These are phyloP conservation scores for Lasaia peninsularis DNA, from an alignment of 1,140 invertebrate species.

Conservation along the genomic window DNA sequence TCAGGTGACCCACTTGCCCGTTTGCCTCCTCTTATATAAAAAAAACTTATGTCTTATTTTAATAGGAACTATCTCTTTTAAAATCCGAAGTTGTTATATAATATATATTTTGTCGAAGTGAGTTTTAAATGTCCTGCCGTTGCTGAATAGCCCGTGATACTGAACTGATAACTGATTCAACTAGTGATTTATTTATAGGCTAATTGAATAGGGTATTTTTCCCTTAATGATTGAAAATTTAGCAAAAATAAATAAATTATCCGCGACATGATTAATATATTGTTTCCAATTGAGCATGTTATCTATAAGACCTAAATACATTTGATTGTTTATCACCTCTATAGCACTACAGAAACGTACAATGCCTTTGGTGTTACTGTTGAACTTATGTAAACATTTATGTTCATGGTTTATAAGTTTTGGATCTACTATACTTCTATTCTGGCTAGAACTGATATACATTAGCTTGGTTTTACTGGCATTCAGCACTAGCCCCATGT, in stretches of 20 bases:
- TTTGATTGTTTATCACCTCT: neutral
- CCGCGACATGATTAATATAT: neutral
- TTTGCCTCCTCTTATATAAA: no score
- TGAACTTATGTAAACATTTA: conserved; percentile 15
- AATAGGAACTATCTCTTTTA: conserved; percentile 24
- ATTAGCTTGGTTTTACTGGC: conserved; percentile 26
- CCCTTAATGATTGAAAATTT: neutral
- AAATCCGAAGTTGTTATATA: conserved; percentile 22
- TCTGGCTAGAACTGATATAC: conserved; percentile 23
- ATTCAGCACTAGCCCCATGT: conserved; percentile 24
- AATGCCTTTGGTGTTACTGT: neutral
- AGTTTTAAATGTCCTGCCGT: conserved; percentile 30
- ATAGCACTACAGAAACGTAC: neutral
- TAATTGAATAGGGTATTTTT: neutral
- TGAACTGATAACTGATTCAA: conserved; percentile 25
- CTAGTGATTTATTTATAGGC: conserved; percentile 16
- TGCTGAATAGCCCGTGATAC: conserved; percentile 29
- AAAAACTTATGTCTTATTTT: conserved; percentile 23
- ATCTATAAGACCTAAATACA: neutral
- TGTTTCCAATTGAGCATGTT: neutral
- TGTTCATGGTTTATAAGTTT: conserved; percentile 15
- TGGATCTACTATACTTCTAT: neutral
- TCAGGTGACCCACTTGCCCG: no score
- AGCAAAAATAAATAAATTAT: neutral
- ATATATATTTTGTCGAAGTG: conserved; percentile 24